These are phyloP conservation scores for Procavia capensis DNA, from an alignment of 2,113 vertebrate genomes.

Conservation along the genomic window DNA sequence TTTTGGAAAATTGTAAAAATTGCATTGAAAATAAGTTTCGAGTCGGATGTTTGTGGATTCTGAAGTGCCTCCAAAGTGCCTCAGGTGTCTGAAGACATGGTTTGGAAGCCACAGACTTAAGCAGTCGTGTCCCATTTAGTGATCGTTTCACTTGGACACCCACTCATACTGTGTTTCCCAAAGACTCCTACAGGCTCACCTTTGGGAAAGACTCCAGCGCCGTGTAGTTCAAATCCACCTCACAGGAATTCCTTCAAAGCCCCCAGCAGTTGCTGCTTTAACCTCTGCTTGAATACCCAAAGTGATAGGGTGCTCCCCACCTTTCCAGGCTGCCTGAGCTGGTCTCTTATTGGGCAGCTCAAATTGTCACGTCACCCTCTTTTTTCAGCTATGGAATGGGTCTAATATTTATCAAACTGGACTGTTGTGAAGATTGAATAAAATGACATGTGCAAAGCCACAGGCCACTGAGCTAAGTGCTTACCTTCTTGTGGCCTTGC, in stretches of 20 bases:
- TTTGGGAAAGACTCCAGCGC: background rate
- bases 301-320: background rate
- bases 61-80: background rate
- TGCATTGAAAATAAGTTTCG: background rate
- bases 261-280: background rate
- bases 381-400: background rate
- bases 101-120: background rate
- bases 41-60: background rate
- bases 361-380: background rate
- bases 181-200: background rate
- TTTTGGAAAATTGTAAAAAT: background rate
- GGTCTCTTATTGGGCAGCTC: background rate
- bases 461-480: background rate
- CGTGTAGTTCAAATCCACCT: background rate
- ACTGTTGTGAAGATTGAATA: background rate
- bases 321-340: fast-evolving
- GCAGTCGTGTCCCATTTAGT: background rate
- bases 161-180: background rate
- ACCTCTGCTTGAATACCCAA: background rate
- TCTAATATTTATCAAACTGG: background rate
- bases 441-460: background rate
- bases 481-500: background rate
- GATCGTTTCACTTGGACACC: background rate
- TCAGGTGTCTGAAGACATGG: background rate
- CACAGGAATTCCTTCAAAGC: background rate